Evolutionary conservation across 2,113 vertebrate genomes (phyloP), one percentile per base, ranked within the genome.

Genomic region (Meleagris gallopavo): DNA sequence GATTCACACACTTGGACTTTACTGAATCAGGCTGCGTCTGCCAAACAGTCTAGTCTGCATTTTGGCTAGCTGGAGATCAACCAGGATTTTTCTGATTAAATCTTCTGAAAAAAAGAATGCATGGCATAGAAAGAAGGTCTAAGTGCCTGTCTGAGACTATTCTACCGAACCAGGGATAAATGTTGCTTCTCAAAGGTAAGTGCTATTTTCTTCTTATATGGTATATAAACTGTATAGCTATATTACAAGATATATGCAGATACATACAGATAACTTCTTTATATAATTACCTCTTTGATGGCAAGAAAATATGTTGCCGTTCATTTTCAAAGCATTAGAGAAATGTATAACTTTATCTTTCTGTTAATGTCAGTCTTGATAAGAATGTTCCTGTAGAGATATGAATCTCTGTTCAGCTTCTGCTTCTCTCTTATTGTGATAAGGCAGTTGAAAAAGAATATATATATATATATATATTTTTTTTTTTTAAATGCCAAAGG

Each of bases 101-200:
- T 92, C 87, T 94, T 71, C 86, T 70, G 13, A 77, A 88, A 88
- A 94, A 86, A 97, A 96, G 96, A 96, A 98, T 98, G 97, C 95
- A 84, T 62, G 92, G 93, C 92, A 95, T 86, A 97, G 95, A 86
- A 95, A 76, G 85, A 94, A 88, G 69, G 69, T 93, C 61, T 86
- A 96, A 95, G 89, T 96, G 87, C 91, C 94, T 97, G 87, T 89
- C 81, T 92, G 95, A 98, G 83, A 91, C 69, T 90, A 67, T 94
- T 96, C 95, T 93, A 96, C 91, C 41, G 13, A 95, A 87, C 67
- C 96, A 69, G 79, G 97, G 97, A 96, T 98, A 98, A 97, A 98
- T 98, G 97, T 80, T 95, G 95, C 95, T 96, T 97, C 88, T 95
- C 93, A 95, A 96, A 98, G 98, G 98, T 98, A 97, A 98, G 97